Conservation (phyloP, 2,888 invertebrate species). For the Altica lythri region DNA sequence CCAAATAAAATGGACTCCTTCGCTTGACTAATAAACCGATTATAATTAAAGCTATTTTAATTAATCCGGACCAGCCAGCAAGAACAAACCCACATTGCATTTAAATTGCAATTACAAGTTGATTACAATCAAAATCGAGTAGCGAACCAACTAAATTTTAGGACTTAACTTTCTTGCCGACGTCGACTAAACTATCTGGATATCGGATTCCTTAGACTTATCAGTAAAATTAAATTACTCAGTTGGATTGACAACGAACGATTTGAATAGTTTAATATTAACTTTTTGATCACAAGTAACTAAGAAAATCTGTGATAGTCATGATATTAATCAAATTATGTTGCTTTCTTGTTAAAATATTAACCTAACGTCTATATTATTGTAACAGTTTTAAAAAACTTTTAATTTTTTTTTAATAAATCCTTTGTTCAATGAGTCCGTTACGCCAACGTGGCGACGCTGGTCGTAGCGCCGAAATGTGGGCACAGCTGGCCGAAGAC, state of each 20-base stretch:
- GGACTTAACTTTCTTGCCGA: constrained; percentile 44
- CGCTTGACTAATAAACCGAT: constrained; percentile 43
- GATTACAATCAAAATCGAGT: constrained; percentile 53
- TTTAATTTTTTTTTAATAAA: too few relatives aligned
- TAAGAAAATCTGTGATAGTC: constrained; percentile 1
- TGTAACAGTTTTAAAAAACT: too few relatives aligned
- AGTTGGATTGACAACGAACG: constrained; percentile 10
- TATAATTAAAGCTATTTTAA: constrained; percentile 49
- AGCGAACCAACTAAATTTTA: constrained; percentile 41
- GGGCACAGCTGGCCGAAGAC: too few relatives aligned
- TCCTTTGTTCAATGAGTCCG: too few relatives aligned
- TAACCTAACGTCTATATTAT: too few relatives aligned
- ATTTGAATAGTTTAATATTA: constrained; percentile 21
- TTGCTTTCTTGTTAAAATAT: too few relatives aligned
- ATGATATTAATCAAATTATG: too few relatives aligned
- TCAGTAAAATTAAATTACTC: constrained; percentile 23
- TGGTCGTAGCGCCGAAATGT: too few relatives aligned
- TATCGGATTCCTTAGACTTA: constrained; percentile 15
- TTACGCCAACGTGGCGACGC: too few relatives aligned
- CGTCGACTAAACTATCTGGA: constrained; percentile 38
- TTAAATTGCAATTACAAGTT: constrained; percentile 53
- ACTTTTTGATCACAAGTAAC: constrained; percentile 18
- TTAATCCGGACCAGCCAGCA: constrained; percentile 47
- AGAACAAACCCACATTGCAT: constrained; percentile 47
- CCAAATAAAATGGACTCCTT: constrained; percentile 29